Base-by-base conservation (phyloP, 2,888 invertebrate species). In the Erpobdella octoculata region DNA sequence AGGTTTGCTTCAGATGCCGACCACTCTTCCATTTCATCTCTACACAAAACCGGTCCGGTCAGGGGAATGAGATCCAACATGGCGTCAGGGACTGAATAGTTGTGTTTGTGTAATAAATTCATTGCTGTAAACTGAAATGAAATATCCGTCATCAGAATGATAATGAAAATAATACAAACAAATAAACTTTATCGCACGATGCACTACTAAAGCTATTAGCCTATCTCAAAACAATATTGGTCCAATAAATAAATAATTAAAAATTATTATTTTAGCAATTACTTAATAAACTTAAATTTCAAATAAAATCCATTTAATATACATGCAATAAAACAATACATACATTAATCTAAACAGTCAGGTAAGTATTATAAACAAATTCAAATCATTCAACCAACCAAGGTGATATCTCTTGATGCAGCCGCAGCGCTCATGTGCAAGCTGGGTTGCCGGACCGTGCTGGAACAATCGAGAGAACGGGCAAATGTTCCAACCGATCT, bases 21-120 rank as follows among this genome's bases (percentile, higher is more conserved):
- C 98, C 98, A 98, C 85, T 98, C 97, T 86, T 98, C 98, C 91
- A 99, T 94, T 87, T 98, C 97, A 86, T 98, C 98, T 78, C 96
- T 88, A 77, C 83, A 84, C 77, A 97, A 88, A 79, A 96, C 92
- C 31, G 97, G 97, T 21, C 96, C 95, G 77, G 92, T 92, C 77
- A 90, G 89, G 73, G 96, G 95, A 81, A 96, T 94, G 79, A 97
- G 87, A 71, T 93, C 92, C 79, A 92, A 90, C 84, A 94, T 89
- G 73, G 95, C 92, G 80, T 89, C 88, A 78, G 93, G 91, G 83
- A 96, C 88, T 84, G 94, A 91, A 85, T 97, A 97, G 74, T 87
- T 88, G 80, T 93, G 91, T 83, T 91, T 90, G 86, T 94, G 95
- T 78, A 94, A 86, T 71, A 93, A 92, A 85, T 96, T 92, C 95